Evolutionary conservation across 2,113 vertebrate species (phyloP), one percentile per base, ranked within the genome.

Genomic region (Lucifuga dentata): DNA sequence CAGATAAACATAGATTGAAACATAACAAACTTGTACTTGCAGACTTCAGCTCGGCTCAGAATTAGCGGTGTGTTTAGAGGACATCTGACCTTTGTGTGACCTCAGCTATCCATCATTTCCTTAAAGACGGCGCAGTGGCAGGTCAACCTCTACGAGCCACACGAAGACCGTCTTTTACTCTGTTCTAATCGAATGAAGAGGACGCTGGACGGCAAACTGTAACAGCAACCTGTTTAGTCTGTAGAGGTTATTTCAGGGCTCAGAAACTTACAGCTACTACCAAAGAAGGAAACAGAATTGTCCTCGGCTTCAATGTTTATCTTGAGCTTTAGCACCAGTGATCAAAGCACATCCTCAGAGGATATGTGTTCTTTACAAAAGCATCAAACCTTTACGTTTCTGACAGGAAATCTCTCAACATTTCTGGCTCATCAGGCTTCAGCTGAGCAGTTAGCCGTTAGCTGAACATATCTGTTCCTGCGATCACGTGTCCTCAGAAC

Each of bases 221-320:
- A 17, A 43, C 19, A 20, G 35, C 33, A 12, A 48, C 21, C 32
- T 13, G n/a, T 15, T 16, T 20, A 33, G 23, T 57, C 32, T 56
- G 46, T 12, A 15, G 13, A 16, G 19, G 33, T 58, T 39, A n/a
- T 62, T 35, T 24, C 49, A 38, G 26, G 48, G 17, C 35, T 59
- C n/a, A 63, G 41, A 75, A 57, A 19, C 19, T 1, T 20, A 49
- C 19, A 79, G 69, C 70, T 58, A 23, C 84, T 53, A 88, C 81
- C 76, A 87, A 89, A 36, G 85, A 86, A 61, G 23, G 59, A 53
- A 38, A 68, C 29, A 15, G 11, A 52, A 24, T 8, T 41, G 3
- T 35, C 19, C 44, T 43, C 51, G 39, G 39, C 38, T n/a, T n/a
- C n/a, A n/a, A n/a, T n/a, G 10, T 39, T 19, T 11, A n/a, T 13